Conservation (phyloP, 2,888 invertebrate species). For the Punctoribates punctum region DNA sequence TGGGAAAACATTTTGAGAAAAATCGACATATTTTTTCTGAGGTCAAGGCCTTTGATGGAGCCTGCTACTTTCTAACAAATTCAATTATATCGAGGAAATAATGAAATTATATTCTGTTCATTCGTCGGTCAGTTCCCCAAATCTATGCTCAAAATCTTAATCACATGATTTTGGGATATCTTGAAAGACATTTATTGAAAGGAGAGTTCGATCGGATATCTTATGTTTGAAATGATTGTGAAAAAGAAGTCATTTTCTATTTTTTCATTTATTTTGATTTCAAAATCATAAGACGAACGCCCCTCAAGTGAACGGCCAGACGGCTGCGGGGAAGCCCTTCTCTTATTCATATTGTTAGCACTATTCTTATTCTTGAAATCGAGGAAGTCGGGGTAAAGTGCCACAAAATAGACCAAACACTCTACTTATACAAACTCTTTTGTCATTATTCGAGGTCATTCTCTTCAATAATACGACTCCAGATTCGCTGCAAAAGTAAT, state of each 20-base stretch:
- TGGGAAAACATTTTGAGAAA: too few species aligned
- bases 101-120: too few species aligned
- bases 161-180: too few species aligned
- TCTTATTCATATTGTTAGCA: constrained; percentile 16
- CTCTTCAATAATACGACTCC: not conserved
- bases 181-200: too few species aligned
- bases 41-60: too few species aligned
- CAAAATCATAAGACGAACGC: constrained; percentile 20
- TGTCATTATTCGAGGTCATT: constrained; percentile 32
- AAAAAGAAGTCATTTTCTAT: not conserved
- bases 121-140: too few species aligned
- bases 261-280: constrained; percentile 17
- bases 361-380: constrained; percentile 28
- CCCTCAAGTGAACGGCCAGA: constrained; percentile 28
- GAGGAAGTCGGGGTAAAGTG: constrained; percentile 31
- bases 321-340: constrained; percentile 33
- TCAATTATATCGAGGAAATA: too few species aligned
- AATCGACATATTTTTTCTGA: too few species aligned
- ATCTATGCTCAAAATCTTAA: too few species aligned
- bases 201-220: too few species aligned
- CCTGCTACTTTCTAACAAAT: too few species aligned
- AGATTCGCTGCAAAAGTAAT: not conserved
- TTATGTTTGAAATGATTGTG: not conserved
- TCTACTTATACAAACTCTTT: constrained; percentile 33
- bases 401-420: constrained; percentile 37